These are phyloP conservation scores for Drosophila orosa DNA, from an alignment of 1,140 invertebrate species.

Conservation along the genomic window DNA sequence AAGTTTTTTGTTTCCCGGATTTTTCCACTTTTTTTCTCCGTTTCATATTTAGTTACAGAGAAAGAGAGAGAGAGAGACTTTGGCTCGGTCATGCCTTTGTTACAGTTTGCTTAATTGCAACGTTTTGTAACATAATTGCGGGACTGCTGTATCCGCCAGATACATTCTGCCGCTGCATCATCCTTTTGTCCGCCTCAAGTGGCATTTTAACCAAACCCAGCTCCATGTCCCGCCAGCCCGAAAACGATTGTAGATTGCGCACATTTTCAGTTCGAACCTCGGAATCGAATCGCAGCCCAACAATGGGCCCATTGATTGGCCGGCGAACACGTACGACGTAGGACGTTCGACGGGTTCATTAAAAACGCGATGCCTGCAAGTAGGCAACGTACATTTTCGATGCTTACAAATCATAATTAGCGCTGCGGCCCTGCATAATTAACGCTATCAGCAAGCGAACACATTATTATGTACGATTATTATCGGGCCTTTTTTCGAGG, in stretches of 20 bases:
- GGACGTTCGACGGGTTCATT: conserved; percentile 26
- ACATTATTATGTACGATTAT: conserved; percentile 69
- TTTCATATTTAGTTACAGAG: conserved; percentile 49
- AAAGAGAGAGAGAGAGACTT: not conserved
- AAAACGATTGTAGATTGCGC: conserved; percentile 75
- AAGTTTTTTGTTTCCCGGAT: conserved; percentile 54
- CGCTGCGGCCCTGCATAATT: conserved; percentile 65
- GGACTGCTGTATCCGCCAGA: conserved; percentile 52
- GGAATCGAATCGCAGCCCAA: conserved; percentile 33
- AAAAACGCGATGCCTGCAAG: conserved; percentile 62
- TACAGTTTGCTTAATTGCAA: conserved; percentile 80
- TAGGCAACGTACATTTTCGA: conserved; percentile 64
- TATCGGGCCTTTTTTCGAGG: conserved; percentile 12
- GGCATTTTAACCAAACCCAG: conserved; percentile 56
- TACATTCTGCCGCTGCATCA: conserved; percentile 44
- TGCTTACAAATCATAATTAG: conserved; percentile 77
- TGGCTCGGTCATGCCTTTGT: conserved; percentile 58
- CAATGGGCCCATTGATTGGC: conserved; percentile 74
- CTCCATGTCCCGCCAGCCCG: not conserved
- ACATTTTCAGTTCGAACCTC: conserved; percentile 58
- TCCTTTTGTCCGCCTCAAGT: conserved; percentile 69
- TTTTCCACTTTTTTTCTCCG: conserved; percentile 8
- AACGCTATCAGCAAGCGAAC: conserved; percentile 60
- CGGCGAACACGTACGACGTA: conserved; percentile 12
- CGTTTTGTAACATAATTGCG: conserved; percentile 80